phyloP scores from a whole-genome alignment of 2,797 vertebrate genomes.

The Pyrocephalus nanus region DNA sequence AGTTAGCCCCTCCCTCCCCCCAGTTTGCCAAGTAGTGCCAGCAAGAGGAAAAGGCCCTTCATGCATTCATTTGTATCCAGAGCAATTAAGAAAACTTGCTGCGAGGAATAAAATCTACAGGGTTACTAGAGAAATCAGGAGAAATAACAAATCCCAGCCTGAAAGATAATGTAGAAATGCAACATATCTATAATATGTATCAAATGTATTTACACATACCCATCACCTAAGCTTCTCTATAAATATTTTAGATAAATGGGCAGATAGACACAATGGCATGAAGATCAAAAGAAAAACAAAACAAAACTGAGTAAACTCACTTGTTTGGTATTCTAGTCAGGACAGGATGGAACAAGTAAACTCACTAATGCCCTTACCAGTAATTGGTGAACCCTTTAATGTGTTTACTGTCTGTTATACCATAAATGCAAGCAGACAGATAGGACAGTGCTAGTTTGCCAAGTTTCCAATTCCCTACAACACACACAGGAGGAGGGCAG shows the following conservation, averaged over 20 bases:
- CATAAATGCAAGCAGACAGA: background rate
- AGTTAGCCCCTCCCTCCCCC: background rate
- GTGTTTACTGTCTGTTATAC: background rate
- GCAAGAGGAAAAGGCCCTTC: background rate
- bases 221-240: background rate
- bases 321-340: background rate
- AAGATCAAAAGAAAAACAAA: conserved; percentile 38
- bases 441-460: background rate
- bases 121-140: background rate
- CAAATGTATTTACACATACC: background rate
- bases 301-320: background rate
- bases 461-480: background rate
- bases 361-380: background rate
- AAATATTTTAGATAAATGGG: conserved; percentile 43
- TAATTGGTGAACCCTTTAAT: background rate
- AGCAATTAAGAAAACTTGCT: background rate
- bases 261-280: background rate
- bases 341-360: background rate
- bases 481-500: background rate
- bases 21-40: background rate
- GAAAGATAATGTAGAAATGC: background rate
- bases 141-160: background rate
- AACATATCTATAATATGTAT: background rate
- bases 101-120: background rate
- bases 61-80: background rate